A percentile compares a stretch with the other conserved stretches of the same genome.
Evolutionary conservation across 2,888 invertebrate genomes (phyloP).

Genomic region (Temnothorax unifasciatus): DNA sequence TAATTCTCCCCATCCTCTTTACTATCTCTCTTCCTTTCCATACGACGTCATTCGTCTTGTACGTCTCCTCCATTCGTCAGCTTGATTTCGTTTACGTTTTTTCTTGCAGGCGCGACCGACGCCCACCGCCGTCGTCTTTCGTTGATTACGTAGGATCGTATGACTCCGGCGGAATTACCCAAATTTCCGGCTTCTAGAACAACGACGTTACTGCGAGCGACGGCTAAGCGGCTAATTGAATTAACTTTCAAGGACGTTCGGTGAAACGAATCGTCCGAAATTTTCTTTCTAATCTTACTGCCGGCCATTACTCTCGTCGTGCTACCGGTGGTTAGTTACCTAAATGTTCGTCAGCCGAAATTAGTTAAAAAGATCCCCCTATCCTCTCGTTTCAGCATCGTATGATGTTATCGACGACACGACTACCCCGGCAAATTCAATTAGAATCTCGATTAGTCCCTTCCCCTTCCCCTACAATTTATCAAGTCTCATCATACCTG

Average conservation of each 20-base stretch:
- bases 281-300: slow-evolving; percentile 3
- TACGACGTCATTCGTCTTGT: slow-evolving; percentile 6
- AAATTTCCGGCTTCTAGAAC: slow-evolving; percentile 50
- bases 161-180: slow-evolving; percentile 37
- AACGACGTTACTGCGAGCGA: slow-evolving; percentile 20
- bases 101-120: slow-evolving; percentile 26
- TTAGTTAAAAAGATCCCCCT: background rate
- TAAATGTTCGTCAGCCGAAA: background rate
- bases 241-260: slow-evolving; percentile 17
- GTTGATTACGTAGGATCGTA: slow-evolving; percentile 46
- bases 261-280: slow-evolving; percentile 24
- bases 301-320: background rate
- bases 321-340: slow-evolving; percentile 16
- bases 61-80: slow-evolving; percentile 9
- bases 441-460: slow-evolving; percentile 71
- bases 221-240: slow-evolving; percentile 42
- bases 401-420: slow-evolving; percentile 67
- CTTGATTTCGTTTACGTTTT: slow-evolving; percentile 34
- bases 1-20: slow-evolving; percentile 1
- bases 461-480: background rate
- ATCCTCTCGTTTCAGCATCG: background rate
- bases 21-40: slow-evolving; percentile 3
- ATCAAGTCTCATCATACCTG: background rate
- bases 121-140: slow-evolving; percentile 44
- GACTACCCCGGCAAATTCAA: slow-evolving; percentile 69